Evolutionary conservation across 2,797 vertebrate species (phyloP).

Genomic region (Sebastes hubbsi): DNA sequence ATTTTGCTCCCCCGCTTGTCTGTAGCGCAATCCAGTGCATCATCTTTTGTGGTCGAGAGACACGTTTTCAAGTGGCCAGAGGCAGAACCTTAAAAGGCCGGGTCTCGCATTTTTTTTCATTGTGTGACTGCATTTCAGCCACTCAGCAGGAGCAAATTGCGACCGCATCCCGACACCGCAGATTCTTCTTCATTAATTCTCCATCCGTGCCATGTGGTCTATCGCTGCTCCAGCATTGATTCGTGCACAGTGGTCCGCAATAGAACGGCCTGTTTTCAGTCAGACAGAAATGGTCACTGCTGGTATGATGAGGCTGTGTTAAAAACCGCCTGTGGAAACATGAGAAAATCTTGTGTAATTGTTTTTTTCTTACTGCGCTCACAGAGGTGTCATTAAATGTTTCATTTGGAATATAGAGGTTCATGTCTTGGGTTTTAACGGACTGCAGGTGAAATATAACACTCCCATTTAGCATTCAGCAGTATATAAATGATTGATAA

Average conservation of each 20-base stretch:
- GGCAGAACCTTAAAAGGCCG: constrained; percentile 73
- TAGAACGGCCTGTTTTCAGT: constrained; percentile 44
- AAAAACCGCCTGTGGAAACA: constrained; percentile 39
- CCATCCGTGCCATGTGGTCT: constrained; percentile 49
- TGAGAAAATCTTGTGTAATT: constrained; percentile 36
- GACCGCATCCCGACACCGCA: constrained; percentile 57
- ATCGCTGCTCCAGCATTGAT: constrained; percentile 44
- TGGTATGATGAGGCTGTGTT: constrained; percentile 17
- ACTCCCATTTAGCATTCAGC: neutral
- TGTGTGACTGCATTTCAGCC: constrained; percentile 71
- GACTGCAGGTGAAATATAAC: constrained; percentile 33
- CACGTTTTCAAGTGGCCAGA: constrained; percentile 79
- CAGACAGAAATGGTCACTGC: constrained; percentile 31
- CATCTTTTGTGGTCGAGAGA: constrained; percentile 80
- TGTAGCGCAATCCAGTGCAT: constrained; percentile 79
- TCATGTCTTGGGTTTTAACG: neutral
- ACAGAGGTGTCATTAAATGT: constrained; percentile 34
- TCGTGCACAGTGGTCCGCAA: constrained; percentile 33
- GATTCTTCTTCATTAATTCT: constrained; percentile 69
- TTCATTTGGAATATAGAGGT: constrained; percentile 25
- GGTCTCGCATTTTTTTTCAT: constrained; percentile 54
- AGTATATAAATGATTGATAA: neutral
- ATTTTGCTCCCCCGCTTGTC: constrained; percentile 84
- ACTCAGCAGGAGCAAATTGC: constrained; percentile 70
- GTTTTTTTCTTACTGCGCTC: constrained; percentile 19